phyloP scores from a whole-genome alignment of 2,797 vertebrate species.

The Smutsia temminckii region DNA sequence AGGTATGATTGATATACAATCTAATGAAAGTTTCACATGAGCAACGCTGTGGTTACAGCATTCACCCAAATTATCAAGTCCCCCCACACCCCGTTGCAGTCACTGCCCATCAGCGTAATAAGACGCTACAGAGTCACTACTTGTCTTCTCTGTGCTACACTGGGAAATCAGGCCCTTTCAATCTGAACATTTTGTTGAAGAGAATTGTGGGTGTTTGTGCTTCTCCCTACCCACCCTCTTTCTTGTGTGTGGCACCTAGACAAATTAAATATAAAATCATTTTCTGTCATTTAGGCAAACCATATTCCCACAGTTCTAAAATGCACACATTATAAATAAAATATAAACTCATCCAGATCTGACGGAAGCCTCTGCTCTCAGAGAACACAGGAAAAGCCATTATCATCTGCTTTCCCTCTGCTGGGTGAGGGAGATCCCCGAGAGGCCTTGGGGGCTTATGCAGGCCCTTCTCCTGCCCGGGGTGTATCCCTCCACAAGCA shows the following conservation, averaged over 20 bases:
- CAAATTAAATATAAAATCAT: slow-evolving; percentile 73
- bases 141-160: too few species aligned
- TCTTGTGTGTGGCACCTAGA: slow-evolving; percentile 26
- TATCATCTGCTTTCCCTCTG: neutral
- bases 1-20: too few species aligned
- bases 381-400: neutral
- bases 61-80: too few species aligned
- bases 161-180: neutral
- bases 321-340: slow-evolving; percentile 80
- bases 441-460: neutral
- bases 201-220: neutral
- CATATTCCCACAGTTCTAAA: slow-evolving; percentile 69
- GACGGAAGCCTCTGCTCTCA: slow-evolving; percentile 55
- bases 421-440: neutral
- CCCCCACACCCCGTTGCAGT: too few species aligned
- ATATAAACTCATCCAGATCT: slow-evolving; percentile 70
- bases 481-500: neutral
- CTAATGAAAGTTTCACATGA: too few species aligned
- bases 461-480: neutral
- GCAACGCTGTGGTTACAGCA: too few species aligned
- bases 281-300: slow-evolving; percentile 79
- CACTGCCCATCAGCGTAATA: too few species aligned
- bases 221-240: slow-evolving; percentile 55
- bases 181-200: neutral
- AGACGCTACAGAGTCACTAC: too few species aligned